A percentile compares a stretch with the other conserved stretches of the same genome.
Evolutionary conservation across 2,888 invertebrate species (phyloP).

Genomic region (Stenichneumon culpator): DNA sequence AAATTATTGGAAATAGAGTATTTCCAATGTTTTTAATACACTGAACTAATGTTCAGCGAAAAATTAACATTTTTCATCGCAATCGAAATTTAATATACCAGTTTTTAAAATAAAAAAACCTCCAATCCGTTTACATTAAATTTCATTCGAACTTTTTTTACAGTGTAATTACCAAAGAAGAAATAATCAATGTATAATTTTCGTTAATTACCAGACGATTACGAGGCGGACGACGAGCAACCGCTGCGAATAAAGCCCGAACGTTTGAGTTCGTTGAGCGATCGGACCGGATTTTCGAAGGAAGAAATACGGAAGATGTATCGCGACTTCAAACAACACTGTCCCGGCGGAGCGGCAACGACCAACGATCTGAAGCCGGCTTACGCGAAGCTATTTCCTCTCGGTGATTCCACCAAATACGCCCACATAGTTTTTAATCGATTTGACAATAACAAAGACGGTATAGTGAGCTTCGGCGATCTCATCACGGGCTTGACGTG

Average conservation of each 20-base stretch:
- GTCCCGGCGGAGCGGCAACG: conserved; percentile 78
- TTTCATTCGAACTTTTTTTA: too few relatives aligned
- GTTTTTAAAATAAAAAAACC: too few relatives aligned
- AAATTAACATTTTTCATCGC: conserved; percentile 60
- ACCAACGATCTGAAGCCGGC: conserved; percentile 78
- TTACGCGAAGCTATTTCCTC: conserved; percentile 81
- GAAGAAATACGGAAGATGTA: conserved; percentile 79
- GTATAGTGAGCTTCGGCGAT: conserved; percentile 79
- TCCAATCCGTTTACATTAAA: too few relatives aligned
- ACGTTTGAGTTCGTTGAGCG: conserved; percentile 72
- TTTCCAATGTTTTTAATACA: conserved; percentile 16
- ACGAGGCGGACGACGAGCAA: conserved; percentile 54
- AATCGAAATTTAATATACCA: too few relatives aligned
- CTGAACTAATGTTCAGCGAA: conserved; percentile 20
- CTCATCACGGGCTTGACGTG: conserved; percentile 75
- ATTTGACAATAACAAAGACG: conserved; percentile 79
- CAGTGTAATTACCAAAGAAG: neutral
- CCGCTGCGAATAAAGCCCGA: conserved; percentile 75
- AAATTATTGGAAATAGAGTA: too few relatives aligned
- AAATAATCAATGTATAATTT: conserved; percentile 51
- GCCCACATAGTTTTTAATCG: conserved; percentile 80
- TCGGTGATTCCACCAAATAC: conserved; percentile 80
- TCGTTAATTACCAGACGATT: conserved; percentile 54
- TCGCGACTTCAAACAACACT: conserved; percentile 80
- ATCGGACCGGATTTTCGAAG: conserved; percentile 78